These are phyloP conservation scores for Odocoileus hemionus DNA, from an alignment of 2,113 vertebrate species.

Conservation along the genomic window DNA sequence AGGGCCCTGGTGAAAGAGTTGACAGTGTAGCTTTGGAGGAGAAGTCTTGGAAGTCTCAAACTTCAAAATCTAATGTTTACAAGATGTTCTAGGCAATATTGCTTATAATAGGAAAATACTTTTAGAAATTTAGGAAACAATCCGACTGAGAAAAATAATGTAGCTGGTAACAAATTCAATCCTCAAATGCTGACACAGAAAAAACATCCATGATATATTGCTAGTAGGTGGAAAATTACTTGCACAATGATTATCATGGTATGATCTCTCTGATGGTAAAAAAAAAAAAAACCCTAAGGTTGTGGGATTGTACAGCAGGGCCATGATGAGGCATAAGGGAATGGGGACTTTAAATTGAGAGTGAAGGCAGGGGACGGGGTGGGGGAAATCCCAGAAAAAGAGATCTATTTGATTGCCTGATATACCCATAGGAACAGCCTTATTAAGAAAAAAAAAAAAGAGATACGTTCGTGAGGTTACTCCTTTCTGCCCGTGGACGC, in stretches of 20 bases:
- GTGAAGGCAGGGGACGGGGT: no score
- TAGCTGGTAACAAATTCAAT: neutral
- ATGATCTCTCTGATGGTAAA: neutral
- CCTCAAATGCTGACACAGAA: neutral
- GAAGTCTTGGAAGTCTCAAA: neutral
- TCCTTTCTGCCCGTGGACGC: no score
- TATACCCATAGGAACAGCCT: neutral
- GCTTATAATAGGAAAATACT: neutral
- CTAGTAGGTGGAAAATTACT: neutral
- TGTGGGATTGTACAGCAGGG: neutral
- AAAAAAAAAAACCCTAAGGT: neutral
- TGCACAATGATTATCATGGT: neutral
- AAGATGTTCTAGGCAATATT: neutral
- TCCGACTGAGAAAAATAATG: neutral
- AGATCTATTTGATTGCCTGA: neutral
- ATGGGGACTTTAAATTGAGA: neutral
- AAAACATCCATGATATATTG: neutral
- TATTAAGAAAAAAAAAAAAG: neutral
- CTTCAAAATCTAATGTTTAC: neutral
- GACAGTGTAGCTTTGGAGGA: neutral
- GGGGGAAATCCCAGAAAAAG: neutral
- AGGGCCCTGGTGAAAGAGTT: neutral
- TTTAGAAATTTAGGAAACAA: neutral
- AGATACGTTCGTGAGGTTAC: no score
- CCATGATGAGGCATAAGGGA: neutral